Conservation (phyloP, 92 coral and sea anemone genomes). For the Heteractis magnifica region DNA sequence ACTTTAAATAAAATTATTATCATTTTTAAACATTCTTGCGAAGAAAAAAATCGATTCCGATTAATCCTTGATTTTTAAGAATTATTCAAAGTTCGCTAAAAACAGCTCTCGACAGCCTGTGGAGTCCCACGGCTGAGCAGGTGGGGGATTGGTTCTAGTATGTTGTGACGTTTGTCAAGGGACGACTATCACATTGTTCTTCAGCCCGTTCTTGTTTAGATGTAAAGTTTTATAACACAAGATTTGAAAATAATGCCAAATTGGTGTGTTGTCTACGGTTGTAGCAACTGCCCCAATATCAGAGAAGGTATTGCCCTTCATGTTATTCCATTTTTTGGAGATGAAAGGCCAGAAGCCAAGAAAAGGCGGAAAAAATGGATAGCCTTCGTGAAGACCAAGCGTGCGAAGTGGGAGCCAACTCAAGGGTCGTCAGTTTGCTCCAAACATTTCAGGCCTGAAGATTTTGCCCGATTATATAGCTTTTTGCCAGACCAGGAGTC, state of each 20-base stretch:
- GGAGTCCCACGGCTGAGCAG: no score
- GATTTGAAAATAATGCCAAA: constrained; percentile 18
- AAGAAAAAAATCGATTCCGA: no score
- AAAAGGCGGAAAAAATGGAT: constrained; percentile 19
- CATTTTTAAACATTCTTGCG: no score
- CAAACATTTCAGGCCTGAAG: constrained; percentile 17
- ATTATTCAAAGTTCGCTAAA: no score
- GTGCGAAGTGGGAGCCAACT: constrained; percentile 23
- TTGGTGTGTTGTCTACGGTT: constrained; percentile 33
- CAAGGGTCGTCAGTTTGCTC: constrained; percentile 17
- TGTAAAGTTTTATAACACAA: not conserved
- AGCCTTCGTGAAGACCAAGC: constrained; percentile 11
- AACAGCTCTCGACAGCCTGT: no score
- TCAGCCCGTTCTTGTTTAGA: no score
- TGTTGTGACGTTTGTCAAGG: no score
- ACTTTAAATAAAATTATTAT: no score
- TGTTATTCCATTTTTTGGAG: constrained; percentile 31
- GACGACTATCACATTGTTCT: no score
- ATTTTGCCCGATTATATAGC: constrained; percentile 9
- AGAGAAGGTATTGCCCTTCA: constrained; percentile 28
- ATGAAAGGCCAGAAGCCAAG: constrained; percentile 30
- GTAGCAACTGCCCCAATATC: constrained; percentile 12
- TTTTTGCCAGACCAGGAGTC: not conserved
- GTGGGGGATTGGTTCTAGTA: no score
- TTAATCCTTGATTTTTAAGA: no score